These are phyloP conservation scores for Dendrophyllia cribrosa DNA, from an alignment of 64 coral and sea anemone genomes.

Conservation along the genomic window DNA sequence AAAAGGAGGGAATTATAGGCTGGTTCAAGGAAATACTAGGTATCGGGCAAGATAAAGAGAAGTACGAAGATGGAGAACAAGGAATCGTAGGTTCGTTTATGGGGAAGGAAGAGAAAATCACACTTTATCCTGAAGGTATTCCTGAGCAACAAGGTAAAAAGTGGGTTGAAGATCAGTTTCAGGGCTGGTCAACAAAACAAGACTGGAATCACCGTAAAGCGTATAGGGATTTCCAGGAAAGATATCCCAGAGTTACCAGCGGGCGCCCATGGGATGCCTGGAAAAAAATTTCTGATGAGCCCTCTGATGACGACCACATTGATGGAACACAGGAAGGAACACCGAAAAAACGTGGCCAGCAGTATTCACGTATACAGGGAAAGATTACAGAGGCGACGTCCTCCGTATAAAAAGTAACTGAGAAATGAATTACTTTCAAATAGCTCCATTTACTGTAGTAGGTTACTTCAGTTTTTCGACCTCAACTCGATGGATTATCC, in stretches of 20 bases:
- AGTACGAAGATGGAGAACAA: not conserved
- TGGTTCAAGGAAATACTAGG: too few relatives aligned
- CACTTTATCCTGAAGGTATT: not conserved
- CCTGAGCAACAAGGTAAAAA: not conserved
- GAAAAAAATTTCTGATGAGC: too few relatives aligned
- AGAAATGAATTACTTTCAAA: too few relatives aligned
- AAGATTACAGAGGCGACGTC: too few relatives aligned
- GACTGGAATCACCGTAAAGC: not conserved
- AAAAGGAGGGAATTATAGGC: not conserved
- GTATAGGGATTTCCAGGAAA: not conserved
- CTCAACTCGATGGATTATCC: too few relatives aligned
- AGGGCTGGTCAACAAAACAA: not conserved
- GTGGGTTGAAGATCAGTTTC: not conserved
- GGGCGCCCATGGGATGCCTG: not conserved
- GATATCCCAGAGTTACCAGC: not conserved
- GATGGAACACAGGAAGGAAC: too few relatives aligned
- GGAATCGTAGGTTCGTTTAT: not conserved
- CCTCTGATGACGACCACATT: too few relatives aligned
- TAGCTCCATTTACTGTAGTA: too few relatives aligned
- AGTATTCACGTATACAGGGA: too few relatives aligned
- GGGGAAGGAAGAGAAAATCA: not conserved
- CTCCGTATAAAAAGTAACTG: too few relatives aligned
- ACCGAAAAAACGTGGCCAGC: too few relatives aligned
- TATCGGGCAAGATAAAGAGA: not conserved
- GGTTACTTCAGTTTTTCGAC: too few relatives aligned